Evolutionary conservation across 2,888 invertebrate genomes (phyloP), one percentile per base, ranked within the genome.

Genomic region (Pseudococcus jackbeardsleyi): DNA sequence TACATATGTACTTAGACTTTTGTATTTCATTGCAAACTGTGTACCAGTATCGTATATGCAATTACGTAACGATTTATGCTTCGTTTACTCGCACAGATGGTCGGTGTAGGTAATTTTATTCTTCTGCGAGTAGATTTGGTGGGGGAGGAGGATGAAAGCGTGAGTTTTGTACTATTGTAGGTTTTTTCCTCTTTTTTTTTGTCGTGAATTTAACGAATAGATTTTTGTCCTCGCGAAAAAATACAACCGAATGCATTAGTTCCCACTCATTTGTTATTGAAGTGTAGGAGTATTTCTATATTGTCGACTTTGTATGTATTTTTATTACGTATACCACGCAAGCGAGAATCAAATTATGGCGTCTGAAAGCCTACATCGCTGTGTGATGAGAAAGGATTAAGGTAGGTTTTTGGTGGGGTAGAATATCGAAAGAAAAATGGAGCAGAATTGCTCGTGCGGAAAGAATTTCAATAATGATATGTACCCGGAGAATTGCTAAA

Each of bases 11-110:
- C 46, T 8, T 46, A 46, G 12, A 46, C 46, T 42, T 42, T 8
- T 15, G 48, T 54, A n/a, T 54, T 54, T 54, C n/a, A n/a, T n/a
- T 54, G 12, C 50, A 50, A 50, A 50, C 15, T 12, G 12, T 50
- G 50, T 15, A 50, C 50, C 12, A 15, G 50, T 50, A 50, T 50
- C 50, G 50, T 15, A 15, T 50, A 50, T 15, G 50, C 4, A 50
- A 50, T 54, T 54, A 54, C 54, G n/a, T 54, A 54, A 54, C n/a
- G 54, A 54, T n/a, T 54, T 54, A 54, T 54, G 54, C 54, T 54
- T 15, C n/a, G 54, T 0, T 54, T 54, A n/a, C 5, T 54, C 54
- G 54, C 54, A n/a, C 54, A 54, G 54, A 54, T 54, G 54, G 54
- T 54, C n/a, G 54, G 54, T 54, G 54, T 54, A n/a, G 50, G 42